Percentiles rank a stretch among this genome's conserved stretches.
Conservation (phyloP, 2,888 invertebrate genomes). For the Pachymerium ferrugineum region DNA sequence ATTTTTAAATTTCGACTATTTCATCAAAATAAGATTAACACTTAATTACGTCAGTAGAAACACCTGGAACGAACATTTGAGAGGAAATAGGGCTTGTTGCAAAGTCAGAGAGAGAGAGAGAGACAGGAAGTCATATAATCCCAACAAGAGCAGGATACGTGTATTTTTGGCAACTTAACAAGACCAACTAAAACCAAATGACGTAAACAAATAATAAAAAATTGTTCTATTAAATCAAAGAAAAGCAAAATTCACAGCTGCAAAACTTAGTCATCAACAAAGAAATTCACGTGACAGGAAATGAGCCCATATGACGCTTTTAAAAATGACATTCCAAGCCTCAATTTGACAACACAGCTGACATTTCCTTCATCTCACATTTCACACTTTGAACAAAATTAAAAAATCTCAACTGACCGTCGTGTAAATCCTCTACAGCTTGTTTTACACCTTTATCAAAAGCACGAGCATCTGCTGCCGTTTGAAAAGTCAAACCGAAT, state of each 20-base stretch:
- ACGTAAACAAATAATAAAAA: neutral
- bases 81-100: neutral
- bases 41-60: neutral
- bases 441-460: conserved; percentile 87
- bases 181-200: neutral
- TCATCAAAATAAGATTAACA: too few relatives aligned
- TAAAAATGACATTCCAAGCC: neutral
- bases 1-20: too few relatives aligned
- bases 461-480: conserved; percentile 84
- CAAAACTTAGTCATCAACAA: neutral
- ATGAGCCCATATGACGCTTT: neutral
- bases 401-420: conserved; percentile 69
- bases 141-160: conserved; percentile 13
- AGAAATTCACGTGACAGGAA: neutral
- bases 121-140: conserved; percentile 17
- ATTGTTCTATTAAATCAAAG: neutral
- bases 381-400: neutral
- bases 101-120: neutral
- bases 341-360: neutral
- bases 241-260: neutral
- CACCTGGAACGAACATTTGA: neutral
- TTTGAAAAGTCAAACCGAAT: conserved; percentile 92
- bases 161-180: conserved; percentile 19
- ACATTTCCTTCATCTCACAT: neutral
- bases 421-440: conserved; percentile 81